phyloP scores from a whole-genome alignment of 2,888 invertebrate genomes.

The Lymantria dispar region DNA sequence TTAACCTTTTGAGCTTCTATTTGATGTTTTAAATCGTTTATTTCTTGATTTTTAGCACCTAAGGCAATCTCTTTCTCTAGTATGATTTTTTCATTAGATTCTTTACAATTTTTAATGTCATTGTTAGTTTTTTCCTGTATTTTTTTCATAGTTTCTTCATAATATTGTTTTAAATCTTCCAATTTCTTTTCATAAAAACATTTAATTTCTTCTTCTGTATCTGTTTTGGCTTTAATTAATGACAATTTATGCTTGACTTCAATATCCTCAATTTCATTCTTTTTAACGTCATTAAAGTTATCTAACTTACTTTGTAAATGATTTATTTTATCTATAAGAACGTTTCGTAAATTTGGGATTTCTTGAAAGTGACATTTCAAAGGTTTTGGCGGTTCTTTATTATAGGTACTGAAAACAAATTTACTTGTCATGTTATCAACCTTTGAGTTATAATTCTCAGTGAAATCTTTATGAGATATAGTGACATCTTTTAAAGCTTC shows the following conservation, averaged over 20 bases:
- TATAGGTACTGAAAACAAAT: conserved; percentile 36
- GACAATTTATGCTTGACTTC: conserved; percentile 56
- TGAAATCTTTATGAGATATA: conserved; percentile 27
- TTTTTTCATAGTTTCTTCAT: conserved; percentile 46
- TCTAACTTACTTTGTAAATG: conserved; percentile 52
- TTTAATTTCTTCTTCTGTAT: conserved; percentile 49
- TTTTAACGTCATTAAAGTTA: conserved; percentile 50
- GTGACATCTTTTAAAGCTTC: conserved; percentile 47
- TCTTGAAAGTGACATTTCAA: conserved; percentile 56
- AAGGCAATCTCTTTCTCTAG: conserved; percentile 51
- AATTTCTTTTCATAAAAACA: conserved; percentile 49
- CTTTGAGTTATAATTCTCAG: conserved; percentile 32
- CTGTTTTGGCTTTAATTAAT: conserved; percentile 47
- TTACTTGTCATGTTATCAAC: conserved; percentile 48
- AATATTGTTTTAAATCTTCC: conserved; percentile 45
- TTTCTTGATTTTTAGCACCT: conserved; percentile 53
- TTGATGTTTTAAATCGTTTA: conserved; percentile 41
- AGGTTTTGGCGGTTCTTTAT: conserved; percentile 43
- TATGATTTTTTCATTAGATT: conserved; percentile 41
- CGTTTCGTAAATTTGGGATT: conserved; percentile 50
- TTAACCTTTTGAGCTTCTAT: conserved; percentile 55
- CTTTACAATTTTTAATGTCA: conserved; percentile 39
- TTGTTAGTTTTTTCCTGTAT: conserved; percentile 34
- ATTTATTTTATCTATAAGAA: conserved; percentile 48
- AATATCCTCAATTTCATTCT: conserved; percentile 57